Evolutionary conservation across 2,888 invertebrate species (phyloP).

Genomic region (Drosophila monieri): DNA sequence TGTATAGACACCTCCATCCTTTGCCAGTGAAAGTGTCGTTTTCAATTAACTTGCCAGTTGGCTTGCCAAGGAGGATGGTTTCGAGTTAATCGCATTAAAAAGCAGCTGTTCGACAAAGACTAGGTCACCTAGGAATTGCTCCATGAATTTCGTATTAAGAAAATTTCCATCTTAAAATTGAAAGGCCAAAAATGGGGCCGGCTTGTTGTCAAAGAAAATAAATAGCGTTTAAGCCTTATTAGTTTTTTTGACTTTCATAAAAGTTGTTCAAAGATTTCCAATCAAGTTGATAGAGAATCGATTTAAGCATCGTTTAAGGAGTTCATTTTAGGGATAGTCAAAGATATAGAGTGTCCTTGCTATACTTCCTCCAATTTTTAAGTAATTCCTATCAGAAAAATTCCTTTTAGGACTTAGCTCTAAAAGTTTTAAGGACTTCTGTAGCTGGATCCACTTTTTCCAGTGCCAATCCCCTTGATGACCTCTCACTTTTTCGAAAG

Average conservation of each 20-base stretch:
- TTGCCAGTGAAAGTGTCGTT: conserved; percentile 47
- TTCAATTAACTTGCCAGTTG: conserved; percentile 45
- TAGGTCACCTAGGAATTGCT: not conserved
- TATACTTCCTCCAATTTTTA: no score
- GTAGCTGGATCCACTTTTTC: no score
- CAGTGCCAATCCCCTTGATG: not conserved
- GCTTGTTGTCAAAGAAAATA: not conserved
- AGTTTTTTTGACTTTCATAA: not conserved
- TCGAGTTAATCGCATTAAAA: conserved; percentile 44
- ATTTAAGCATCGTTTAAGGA: no score
- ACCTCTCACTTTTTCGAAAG: conserved; percentile 13
- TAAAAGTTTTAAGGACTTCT: no score
- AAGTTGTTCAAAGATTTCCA: no score
- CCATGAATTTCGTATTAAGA: not conserved
- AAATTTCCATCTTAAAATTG: conserved; percentile 1
- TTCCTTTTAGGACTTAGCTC: no score
- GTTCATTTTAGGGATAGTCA: no score
- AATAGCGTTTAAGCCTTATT: not conserved
- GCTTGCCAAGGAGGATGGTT: conserved; percentile 8
- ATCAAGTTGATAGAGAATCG: no score
- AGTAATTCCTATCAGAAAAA: no score
- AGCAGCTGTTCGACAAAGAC: conserved; percentile 21
- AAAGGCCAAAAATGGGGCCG: not conserved
- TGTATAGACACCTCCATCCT: conserved; percentile 6
- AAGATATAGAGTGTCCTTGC: no score